Evolutionary conservation across 2,888 invertebrate genomes (phyloP), one percentile per base, ranked within the genome.

Genomic region (Polymixis flavicincta): DNA sequence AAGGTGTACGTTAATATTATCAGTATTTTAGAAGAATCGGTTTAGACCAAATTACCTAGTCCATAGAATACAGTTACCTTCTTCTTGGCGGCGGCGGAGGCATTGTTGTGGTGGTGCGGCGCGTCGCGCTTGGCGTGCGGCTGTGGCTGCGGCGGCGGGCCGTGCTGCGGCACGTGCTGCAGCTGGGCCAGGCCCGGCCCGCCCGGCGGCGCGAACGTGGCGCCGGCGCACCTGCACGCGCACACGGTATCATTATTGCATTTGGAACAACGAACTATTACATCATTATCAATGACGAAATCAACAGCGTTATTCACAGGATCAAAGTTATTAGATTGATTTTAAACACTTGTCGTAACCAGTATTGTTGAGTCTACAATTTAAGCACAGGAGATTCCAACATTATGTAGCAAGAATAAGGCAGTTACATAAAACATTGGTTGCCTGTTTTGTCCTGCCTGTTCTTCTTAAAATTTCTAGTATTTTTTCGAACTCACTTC

Each of bases 91-190:
- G 93, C 91, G 75, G 85, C 87, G 75, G 92, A 84, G 87, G 93
- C 87, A 85, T 90, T 89, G 75, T 88, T 89, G 86, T 93, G 92
- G 85, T 93, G 93, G 80, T 93, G 92, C 63, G 92, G 92, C 76
- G 92, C 94, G 37, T 95, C 94, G 61, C 96, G 96, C 87, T 97
- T 94, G 82, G 90, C 77, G 87, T 92, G 93, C 67, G 93, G 92
- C 74, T 89, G 91, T 28, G 91, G 89, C 70, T 85, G 86, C 86
- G 92, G 86, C 92, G 77, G 87, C 74, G 84, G 92, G 42, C 42
- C 91, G 70, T 96, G 96, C 87, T 91, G 88, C 83, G 86, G 86
- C 63, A 82, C 71, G 84, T 63, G 86, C 75, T 81, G 80, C 69
- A 71, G 70, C 80, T 70, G 74, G 63, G 37, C 6, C 37, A 37